These are phyloP conservation scores for Palythoa caribaeorum DNA, from an alignment of 92 coral and sea anemone genomes.

Conservation along the genomic window DNA sequence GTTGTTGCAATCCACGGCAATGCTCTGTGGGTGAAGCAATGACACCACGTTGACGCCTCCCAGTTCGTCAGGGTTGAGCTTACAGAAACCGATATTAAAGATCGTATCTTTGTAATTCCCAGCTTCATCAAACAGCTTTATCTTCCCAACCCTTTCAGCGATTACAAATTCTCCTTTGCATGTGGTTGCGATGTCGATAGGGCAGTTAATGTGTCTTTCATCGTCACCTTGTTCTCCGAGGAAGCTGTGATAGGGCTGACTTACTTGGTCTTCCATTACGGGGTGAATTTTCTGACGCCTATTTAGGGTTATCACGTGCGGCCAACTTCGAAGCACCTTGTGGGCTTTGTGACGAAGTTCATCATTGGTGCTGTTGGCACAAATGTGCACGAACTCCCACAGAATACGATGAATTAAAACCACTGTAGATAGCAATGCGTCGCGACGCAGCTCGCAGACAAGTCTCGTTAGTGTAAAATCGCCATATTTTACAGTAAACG, in stretches of 20 bases:
- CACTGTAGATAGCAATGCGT: conserved; percentile 66
- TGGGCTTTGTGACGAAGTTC: conserved; percentile 22
- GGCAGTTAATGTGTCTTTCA: conserved; percentile 31
- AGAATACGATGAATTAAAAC: conserved; percentile 67
- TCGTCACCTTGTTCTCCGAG: conserved; percentile 40
- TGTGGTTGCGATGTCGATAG: conserved; percentile 40
- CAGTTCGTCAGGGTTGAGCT: conserved; percentile 54
- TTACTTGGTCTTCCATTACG: conserved; percentile 58
- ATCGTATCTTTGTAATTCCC: conserved; percentile 48
- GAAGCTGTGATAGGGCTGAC: conserved; percentile 64
- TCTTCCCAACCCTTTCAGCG: conserved; percentile 35
- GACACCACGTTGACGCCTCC: conserved; percentile 48
- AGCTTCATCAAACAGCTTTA: conserved; percentile 34
- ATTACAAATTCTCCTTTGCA: conserved; percentile 34
- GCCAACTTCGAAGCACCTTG: conserved; percentile 72
- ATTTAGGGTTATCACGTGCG: conserved; percentile 54
- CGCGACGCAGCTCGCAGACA: conserved; percentile 75
- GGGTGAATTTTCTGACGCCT: conserved; percentile 69
- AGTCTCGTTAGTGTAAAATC: conserved; percentile 55
- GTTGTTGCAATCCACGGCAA: conserved; percentile 62
- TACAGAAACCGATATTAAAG: conserved; percentile 60
- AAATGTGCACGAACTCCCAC: conserved; percentile 74
- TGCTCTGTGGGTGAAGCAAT: conserved; percentile 68
- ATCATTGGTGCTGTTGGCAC: conserved; percentile 60
- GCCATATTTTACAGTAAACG: conserved; percentile 69